Evolutionary conservation across 2,797 vertebrate species (phyloP), one percentile per base, ranked within the genome.

Genomic region (Gymnoscopelus microlampas): DNA sequence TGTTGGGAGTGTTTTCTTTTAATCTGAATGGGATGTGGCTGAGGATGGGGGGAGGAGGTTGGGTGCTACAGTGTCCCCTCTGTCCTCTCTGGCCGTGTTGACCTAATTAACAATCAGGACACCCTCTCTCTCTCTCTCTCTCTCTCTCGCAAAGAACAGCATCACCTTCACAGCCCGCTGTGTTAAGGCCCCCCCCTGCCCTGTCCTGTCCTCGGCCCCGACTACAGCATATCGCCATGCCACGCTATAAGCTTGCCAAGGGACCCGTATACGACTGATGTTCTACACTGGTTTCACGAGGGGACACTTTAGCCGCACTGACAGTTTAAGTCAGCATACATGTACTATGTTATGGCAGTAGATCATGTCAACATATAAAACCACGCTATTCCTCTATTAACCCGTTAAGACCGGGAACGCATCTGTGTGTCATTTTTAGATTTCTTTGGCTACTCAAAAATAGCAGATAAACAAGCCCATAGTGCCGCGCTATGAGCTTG

Each of bases 1-100:
- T 44, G 26, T 1, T 51, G 55, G 54, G 55, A 69, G 24, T 92
- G 84, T 92, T 92, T 91, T 90, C 88, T 91, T 91, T 92, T 91
- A 85, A 92, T 93, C 88, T 90, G 79, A 60, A 77, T 87, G 79
- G 68, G 84, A 84, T 86, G 76, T 70, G 75, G 65, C 78, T 70
- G 71, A 78, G 77, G 78, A 5, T 0, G 35, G 7, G 39, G 1
- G 39, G 39, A 7, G 39, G 39, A 0, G 1, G 39, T 32, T 3
- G 79, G 29, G 78, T 87, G 88, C 80, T 78, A 69, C 80, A 64
- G 78, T 68, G 79, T 86, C 83, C 82, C 84, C 83, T 83, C 76
- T 84, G 79, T 80, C 83, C 84, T 85, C 62, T 71, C 68, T n/a
- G 32, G 59, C 65, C 62, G 57, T 53, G 77, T 77, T 85, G 89